These are phyloP conservation scores for Capromys pilorides DNA, from an alignment of 2,797 vertebrate genomes.

Conservation along the genomic window DNA sequence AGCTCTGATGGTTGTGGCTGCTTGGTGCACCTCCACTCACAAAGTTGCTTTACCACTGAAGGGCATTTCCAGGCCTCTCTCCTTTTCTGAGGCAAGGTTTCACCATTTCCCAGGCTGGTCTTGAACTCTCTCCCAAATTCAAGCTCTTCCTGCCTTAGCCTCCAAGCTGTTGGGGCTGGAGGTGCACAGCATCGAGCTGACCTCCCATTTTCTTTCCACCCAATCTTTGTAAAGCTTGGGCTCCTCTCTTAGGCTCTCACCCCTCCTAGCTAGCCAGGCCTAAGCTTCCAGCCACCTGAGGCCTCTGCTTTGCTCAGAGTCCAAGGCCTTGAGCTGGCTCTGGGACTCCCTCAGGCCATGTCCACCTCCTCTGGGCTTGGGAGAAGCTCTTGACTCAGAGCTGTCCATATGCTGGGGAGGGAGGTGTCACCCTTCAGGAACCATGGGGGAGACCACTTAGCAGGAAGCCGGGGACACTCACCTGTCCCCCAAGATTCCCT, in stretches of 20 bases:
- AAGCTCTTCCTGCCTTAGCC: neutral
- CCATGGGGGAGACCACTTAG: neutral
- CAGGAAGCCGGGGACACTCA: slow-evolving; percentile 56
- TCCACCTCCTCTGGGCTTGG: neutral
- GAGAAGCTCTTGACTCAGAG: neutral
- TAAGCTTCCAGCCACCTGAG: neutral
- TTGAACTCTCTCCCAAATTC: neutral
- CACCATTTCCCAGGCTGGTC: neutral
- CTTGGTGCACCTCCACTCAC: neutral
- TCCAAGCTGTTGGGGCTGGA: neutral
- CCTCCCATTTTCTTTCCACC: neutral
- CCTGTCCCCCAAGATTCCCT: slow-evolving; percentile 76
- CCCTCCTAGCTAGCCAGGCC: neutral
- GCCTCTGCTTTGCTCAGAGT: neutral
- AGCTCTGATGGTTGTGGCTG: neutral
- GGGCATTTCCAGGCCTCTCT: neutral
- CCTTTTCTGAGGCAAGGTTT: neutral
- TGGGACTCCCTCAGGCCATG: neutral
- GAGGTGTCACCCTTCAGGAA: neutral
- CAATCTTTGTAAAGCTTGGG: neutral
- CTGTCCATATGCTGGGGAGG: neutral
- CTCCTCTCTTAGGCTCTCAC: neutral
- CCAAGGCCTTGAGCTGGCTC: neutral
- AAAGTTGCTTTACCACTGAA: neutral
- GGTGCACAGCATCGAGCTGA: neutral